Base-by-base conservation (phyloP, 2,888 invertebrate species). In the Mayetiola destructor region DNA sequence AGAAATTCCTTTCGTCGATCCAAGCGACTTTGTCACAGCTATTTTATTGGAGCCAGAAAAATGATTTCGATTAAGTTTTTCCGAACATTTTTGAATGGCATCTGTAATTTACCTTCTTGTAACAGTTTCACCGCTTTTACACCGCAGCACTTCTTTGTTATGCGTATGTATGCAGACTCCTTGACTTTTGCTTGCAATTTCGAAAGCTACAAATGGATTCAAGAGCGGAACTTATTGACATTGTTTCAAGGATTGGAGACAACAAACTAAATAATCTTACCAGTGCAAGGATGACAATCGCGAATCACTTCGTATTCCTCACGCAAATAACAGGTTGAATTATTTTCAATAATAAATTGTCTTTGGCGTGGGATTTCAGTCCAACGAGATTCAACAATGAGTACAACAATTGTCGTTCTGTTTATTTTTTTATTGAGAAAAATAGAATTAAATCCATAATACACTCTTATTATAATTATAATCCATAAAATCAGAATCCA, bases 21-120 rank as follows among this genome's bases (percentile, higher is more conserved):
- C 86, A 86, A 2, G 86, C 86, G 16, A 89, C 86, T 67, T 81
- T 78, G 66, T 89, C 88, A 75, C 93, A 93, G 69, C 92, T 86
- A 73, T 61, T 80, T 77, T n/a, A n/a, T n/a, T n/a, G n/a, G n/a
- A n/a, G n/a, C n/a, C n/a, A n/a, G n/a, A n/a, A n/a, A n/a, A n/a
- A n/a, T n/a, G n/a, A n/a, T n/a, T n/a, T n/a, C n/a, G n/a, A n/a
- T n/a, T n/a, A n/a, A n/a, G n/a, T n/a, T n/a, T n/a, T n/a, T n/a
- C n/a, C n/a, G n/a, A n/a, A n/a, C n/a, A n/a, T n/a, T n/a, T n/a
- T n/a, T n/a, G n/a, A n/a, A n/a, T n/a, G n/a, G n/a, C n/a, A n/a
- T n/a, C n/a, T n/a, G n/a, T n/a, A n/a, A n/a, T 39, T 16, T 72
- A 82, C 83, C 82, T 89, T 73, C 87, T 79, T 6, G 85, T 85